Base-by-base conservation (phyloP, 37 sponge, comb jelly and placozoan genomes). In the Crambe crambe region DNA sequence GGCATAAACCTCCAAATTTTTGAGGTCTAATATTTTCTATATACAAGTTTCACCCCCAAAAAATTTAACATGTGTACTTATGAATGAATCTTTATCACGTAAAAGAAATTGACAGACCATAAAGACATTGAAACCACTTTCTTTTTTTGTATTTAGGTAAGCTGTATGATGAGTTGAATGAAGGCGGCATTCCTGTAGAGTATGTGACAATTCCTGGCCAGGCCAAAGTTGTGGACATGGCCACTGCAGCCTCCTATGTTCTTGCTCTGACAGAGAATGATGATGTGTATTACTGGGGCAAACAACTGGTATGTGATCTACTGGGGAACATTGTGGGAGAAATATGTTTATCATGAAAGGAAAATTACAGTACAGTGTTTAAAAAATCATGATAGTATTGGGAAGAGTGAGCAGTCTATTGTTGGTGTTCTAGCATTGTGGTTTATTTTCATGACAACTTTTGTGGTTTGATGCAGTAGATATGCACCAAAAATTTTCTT, bases 251-350 rank as follows among this genome's bases (percentile, higher is more conserved):
- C 35, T 58, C 62, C 12, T 84, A 84, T 67, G 77, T 75, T 23
- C 58, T 94, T n/a, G 82, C 82, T 20, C 76, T 94, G 9, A 84
- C 91, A 23, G 85, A 83, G 42, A 38, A 23, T 64, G 95, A 91
- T 9, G 70, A 83, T 58, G 88, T 94, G 30, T 90, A 91, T 75
- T 82, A 80, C 69, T 85, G 82, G 81, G 95, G 95, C 10, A 76
- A 86, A 41, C 77, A 66, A 0, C 61, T 36, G 76, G 74, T 74
- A 10, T 23, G 73, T 68, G 8, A n/a, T n/a, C n/a, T n/a, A n/a
- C n/a, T n/a, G n/a, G n/a, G 22, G 8, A 36, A 10, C 25, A 10
- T 68, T 5, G 8, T 18, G 8, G 12, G 70, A 21, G 39, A 20
- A 4, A 37, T 37, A 68, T 34, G 8, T 68, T 5, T 36, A 10